Evolutionary conservation across 2,797 vertebrate species (phyloP).

Genomic region (Microhierax caerulescens): DNA sequence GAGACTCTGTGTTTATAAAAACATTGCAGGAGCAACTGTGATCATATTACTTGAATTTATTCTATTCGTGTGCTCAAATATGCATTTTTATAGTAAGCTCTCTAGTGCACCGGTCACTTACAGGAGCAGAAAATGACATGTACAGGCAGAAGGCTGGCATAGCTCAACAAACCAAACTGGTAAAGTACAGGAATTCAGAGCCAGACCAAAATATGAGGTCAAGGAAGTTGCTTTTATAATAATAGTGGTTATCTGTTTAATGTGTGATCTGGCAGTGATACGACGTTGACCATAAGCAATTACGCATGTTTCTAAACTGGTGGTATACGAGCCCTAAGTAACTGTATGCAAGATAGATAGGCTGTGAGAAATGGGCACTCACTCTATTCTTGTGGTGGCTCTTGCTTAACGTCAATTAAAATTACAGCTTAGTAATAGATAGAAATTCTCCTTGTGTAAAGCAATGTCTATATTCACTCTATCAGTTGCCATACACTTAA

Average conservation of each 20-base stretch:
- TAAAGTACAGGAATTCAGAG: conserved; percentile 70
- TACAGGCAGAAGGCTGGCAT: conserved; percentile 61
- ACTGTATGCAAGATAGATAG: conserved; percentile 31
- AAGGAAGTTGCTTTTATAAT: conserved; percentile 76
- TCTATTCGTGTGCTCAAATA: conserved; percentile 64
- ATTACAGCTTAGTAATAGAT: conserved; percentile 51
- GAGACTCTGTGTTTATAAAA: conserved; percentile 75
- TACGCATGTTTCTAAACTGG: conserved; percentile 77
- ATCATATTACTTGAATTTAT: conserved; percentile 75
- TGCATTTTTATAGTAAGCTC: conserved; percentile 58
- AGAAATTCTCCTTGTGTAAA: neutral
- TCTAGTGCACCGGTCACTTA: conserved; percentile 58
- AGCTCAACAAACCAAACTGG: conserved; percentile 58
- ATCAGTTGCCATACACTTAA: neutral
- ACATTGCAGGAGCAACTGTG: conserved; percentile 72
- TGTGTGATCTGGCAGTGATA: conserved; percentile 80
- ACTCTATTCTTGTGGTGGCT: conserved; percentile 46
- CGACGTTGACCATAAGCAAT: conserved; percentile 74
- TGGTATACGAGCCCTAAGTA: conserved; percentile 58
- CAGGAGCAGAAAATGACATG: conserved; percentile 68
- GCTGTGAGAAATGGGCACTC: conserved; percentile 70
- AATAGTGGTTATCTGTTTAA: conserved; percentile 80
- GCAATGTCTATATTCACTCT: neutral
- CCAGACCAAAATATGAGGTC: conserved; percentile 78
- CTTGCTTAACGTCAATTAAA: conserved; percentile 75